Percentiles rank a stretch among this genome's conserved stretches.
Evolutionary conservation across 1,140 invertebrate genomes (phyloP).

Genomic region (Brachionus calyciflorus): DNA sequence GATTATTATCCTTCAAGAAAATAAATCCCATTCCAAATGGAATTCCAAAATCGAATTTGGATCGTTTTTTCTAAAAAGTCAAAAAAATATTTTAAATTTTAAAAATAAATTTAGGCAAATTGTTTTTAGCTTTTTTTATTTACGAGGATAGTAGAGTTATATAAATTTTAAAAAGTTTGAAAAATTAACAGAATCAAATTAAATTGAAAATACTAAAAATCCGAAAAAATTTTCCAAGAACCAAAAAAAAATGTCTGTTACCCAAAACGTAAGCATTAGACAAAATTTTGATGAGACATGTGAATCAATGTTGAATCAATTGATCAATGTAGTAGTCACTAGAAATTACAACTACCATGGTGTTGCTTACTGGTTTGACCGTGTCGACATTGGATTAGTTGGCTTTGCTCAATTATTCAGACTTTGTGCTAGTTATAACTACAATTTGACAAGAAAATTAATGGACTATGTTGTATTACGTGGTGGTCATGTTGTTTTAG

Average conservation of each 20-base stretch:
- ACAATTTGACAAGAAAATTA: not conserved
- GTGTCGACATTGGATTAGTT: slow-evolving; percentile 70
- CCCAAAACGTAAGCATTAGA: slow-evolving; percentile 21
- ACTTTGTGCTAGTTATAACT: not conserved
- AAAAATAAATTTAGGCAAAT: not conserved
- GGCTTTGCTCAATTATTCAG: slow-evolving; percentile 69
- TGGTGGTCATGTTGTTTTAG: not conserved
- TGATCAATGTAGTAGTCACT: slow-evolving; percentile 10
- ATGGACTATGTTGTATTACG: slow-evolving; percentile 15
- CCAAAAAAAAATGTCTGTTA: slow-evolving; percentile 18
- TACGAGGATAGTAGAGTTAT: not conserved
- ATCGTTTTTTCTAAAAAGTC: not conserved
- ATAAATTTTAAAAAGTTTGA: not conserved
- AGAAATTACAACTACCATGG: slow-evolving; percentile 21
- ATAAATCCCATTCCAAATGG: too few relatives aligned
- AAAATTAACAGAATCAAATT: not conserved
- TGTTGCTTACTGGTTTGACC: slow-evolving; percentile 69
- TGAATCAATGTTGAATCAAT: not conserved
- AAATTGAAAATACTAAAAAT: not conserved
- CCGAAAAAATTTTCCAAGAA: not conserved
- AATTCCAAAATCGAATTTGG: too few relatives aligned
- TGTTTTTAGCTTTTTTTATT: too few relatives aligned
- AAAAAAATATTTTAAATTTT: not conserved
- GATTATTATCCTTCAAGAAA: too few relatives aligned
- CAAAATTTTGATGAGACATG: slow-evolving; percentile 41